Evolutionary conservation across 2,888 invertebrate species (phyloP), one percentile per base, ranked within the genome.

Genomic region (Sipha maydis): DNA sequence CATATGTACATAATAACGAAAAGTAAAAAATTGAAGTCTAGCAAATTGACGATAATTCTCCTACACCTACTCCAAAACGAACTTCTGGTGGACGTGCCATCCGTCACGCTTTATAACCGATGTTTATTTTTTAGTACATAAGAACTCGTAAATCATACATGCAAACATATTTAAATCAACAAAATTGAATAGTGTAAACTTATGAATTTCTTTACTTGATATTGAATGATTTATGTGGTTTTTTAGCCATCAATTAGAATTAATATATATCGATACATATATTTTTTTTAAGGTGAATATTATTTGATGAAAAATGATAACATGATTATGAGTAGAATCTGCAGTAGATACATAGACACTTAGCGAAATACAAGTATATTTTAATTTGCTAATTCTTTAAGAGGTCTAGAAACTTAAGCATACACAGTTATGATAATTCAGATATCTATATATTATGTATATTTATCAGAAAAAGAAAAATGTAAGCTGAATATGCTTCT

Each of bases 81-180:
- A 1, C 3, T 83, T 54, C 48, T 61, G 83, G 54, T 54, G 48
- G 83, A 73, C 83, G 83, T 83, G 73, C 73, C 3, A 56, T 19
- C 9, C 14, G 56, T 56, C 19, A 83, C 73, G 73, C 25, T 38
- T 28, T 28, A 19, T 83, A 73, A 19, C 75, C 38, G 34, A 34
- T 56, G 34, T 25, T 34, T 73, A 34, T 83, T 80, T 38, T 28
- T 31, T 71, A 28, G 28, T 3, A 21, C 3, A 21, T 7, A 25
- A 61, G 0, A 19, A 7, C 61, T 61, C 61, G 61, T 25, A 61
- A 21, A 25, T 61, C 21, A 61, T 25, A 7, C 25, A 61, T 25
- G 61, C 25, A 25, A 21, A 61, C 19, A 61, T 61, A 61, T 21
- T 61, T 7, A 77, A 48, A 48, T 28, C 17, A 48, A 77, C 28